Evolutionary conservation across 1,140 invertebrate species (phyloP).

Genomic region (Varroa destructor): DNA sequence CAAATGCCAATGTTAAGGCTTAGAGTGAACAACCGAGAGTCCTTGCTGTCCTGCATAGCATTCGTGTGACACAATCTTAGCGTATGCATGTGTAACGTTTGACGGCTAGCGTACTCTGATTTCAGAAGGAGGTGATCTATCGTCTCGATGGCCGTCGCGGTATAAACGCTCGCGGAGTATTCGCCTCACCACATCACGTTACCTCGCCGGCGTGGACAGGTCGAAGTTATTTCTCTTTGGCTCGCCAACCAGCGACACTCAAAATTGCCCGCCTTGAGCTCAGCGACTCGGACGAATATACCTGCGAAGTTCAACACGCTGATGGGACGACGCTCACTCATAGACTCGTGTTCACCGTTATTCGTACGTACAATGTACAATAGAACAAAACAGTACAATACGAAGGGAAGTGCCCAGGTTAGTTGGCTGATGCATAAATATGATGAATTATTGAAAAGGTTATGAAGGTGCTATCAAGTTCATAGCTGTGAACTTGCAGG

Average conservation of each 20-base stretch:
- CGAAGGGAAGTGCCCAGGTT: no score
- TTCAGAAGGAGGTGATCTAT: slow-evolving; percentile 8
- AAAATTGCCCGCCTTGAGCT: slow-evolving; percentile 12
- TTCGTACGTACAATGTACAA: background rate
- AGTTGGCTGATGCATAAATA: no score
- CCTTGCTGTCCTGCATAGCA: no score
- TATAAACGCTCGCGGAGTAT: background rate
- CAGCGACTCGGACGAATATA: slow-evolving; percentile 3
- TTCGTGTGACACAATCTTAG: no score
- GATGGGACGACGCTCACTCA: slow-evolving; percentile 4
- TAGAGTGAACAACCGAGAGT: no score
- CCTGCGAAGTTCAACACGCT: background rate
- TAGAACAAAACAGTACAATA: no score
- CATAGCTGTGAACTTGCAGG: no score
- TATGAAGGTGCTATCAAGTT: no score
- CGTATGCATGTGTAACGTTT: no score
- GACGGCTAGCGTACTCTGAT: background rate
- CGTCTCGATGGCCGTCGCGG: slow-evolving; percentile 4
- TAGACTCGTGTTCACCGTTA: slow-evolving; percentile 16
- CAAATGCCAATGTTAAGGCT: no score
- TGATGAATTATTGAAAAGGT: no score
- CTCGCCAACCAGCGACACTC: background rate
- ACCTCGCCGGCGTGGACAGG: slow-evolving; percentile 7
- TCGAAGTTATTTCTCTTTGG: slow-evolving; percentile 16
- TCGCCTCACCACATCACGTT: slow-evolving; percentile 12